Evolutionary conservation across 2,113 vertebrate species (phyloP), one percentile per base, ranked within the genome.

Genomic region (Pandion haliaetus): DNA sequence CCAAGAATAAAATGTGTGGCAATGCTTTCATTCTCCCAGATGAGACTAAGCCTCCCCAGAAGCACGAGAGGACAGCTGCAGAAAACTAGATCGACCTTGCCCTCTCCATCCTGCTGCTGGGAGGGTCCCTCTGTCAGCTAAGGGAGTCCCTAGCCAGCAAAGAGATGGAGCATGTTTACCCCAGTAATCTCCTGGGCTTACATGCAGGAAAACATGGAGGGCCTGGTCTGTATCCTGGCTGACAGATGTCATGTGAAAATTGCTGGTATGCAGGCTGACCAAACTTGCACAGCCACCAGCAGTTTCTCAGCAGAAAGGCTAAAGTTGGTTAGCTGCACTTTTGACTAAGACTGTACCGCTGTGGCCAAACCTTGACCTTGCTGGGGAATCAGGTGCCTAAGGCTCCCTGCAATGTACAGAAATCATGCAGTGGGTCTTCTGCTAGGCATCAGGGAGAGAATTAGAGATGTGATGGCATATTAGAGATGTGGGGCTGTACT

Each of bases 251-350:
- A 25, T 8, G 18, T 38, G 44, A 58, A 81, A 70, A 66, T 18
- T 55, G 14, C 13, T 2, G 3, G 49, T 8, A 12, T 3, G 3
- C 12, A 88, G 17, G 16, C 47, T 47, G 17, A 31, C 12, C 0
- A 2, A 82, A 54, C 49, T 44, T 59, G 36, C 50, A 76, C 13
- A 40, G 32, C 34, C 44, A 84, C 49, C 31, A 54, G 63, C 20
- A 81, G n/a, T 34, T 76, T 76, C 62, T 80, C 57, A 90, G 26
- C 42, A 65, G 23, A 14, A 54, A 61, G 13, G 24, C 29, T 52
- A 23, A 63, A 42, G 21, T 32, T 40, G 8, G 18, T 76, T 67
- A 59, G 58, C 36, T 70, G 28, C 9, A 34, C 12, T 49, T 94
- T 29, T 70, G 29, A 47, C 44, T 49, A 63, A 47, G n/a, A 25